Evolutionary conservation across 2,888 invertebrate genomes (phyloP), one percentile per base, ranked within the genome.

Genomic region (Aporophyla nigra): DNA sequence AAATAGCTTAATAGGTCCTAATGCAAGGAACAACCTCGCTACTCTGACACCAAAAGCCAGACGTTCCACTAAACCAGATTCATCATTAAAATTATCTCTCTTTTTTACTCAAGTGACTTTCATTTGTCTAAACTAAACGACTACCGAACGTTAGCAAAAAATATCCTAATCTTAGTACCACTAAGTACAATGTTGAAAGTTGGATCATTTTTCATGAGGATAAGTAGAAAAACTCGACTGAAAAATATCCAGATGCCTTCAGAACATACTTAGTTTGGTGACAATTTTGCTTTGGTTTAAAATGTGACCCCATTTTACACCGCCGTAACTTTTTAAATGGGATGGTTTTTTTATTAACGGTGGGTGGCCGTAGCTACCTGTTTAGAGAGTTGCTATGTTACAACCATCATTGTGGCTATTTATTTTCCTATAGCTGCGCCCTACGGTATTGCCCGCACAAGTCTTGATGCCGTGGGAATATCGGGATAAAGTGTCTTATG

Each of bases 41-140:
- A 62, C 71, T 83, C 62, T 73, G 72, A 73, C 5, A 40, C 53
- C 51, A 58, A 49, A 70, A 61, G 10, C 63, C 71, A 76, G 65
- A 76, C 68, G 33, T 43, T 51, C n/a, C 40, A 61, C 19, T 63
- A 33, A 73, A 63, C 82, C 68, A 72, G 68, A 69, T 40, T 54
- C 61, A 6, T 85, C 73, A 69, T 76, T 59, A 83, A 83, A 76
- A 82, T 71, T 71, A 76, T 76, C 76, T 82, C 56, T 33, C n/a
- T 54, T 83, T 78, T 78, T 79, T 71, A 69, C 63, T 70, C 56
- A 78, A 87, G 76, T 73, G 74, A 62, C 69, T 74, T 53, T 58
- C 59, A 85, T 87, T 87, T 67, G 51, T 87, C 68, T 69, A 63
- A 10, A n/a, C 67, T 80, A 69, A 87, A 80, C 63, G 76, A 78